Evolutionary conservation across 2,888 invertebrate genomes (phyloP), one percentile per base, ranked within the genome.

Genomic region (Pachliopta kotzebuea): DNA sequence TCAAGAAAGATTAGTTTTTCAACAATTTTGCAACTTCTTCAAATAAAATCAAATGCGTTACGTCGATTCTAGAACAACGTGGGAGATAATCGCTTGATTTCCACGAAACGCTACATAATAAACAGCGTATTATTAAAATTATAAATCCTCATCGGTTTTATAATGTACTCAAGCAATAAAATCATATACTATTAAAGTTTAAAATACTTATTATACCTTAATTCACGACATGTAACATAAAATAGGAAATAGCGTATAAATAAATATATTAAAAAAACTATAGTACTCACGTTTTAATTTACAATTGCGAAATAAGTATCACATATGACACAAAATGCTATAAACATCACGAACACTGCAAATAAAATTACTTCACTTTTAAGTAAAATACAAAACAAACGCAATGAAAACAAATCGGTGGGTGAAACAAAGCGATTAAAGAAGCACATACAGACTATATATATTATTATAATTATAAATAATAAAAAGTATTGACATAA

Each of bases 261-360:
- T 49, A 52, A 21, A 21, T 52, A 45, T n/a, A n/a, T n/a, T n/a
- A 6, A 20, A 56, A 52, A 60, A 14, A 20, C 18, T 23, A 23
- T 45, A 63, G n/a, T 69, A 74, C 73, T 72, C 69, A 74, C 72
- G 70, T 71, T 72, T 72, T 56, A 66, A 59, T 64, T 69, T 66
- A 69, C 66, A 66, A 70, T 56, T 63, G 42, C 55, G 55, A 63
- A 58, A 67, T 63, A 54, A 62, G 50, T 64, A 65, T 55, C 64
- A 67, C 66, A 60, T 49, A 64, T 55, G 63, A 67, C 56, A 62
- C 50, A 63, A 65, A 68, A 68, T 59, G 64, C 65, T 69, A 65
- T 69, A 62, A 67, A 65, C 63, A 68, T 62, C 57, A 71, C 62
- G 62, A 69, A 64, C 66, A 69, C 68, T 62, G 61, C 58, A 62